These are phyloP conservation scores for Motacilla tschutschensis DNA, from an alignment of 2,113 vertebrate genomes.

Conservation along the genomic window DNA sequence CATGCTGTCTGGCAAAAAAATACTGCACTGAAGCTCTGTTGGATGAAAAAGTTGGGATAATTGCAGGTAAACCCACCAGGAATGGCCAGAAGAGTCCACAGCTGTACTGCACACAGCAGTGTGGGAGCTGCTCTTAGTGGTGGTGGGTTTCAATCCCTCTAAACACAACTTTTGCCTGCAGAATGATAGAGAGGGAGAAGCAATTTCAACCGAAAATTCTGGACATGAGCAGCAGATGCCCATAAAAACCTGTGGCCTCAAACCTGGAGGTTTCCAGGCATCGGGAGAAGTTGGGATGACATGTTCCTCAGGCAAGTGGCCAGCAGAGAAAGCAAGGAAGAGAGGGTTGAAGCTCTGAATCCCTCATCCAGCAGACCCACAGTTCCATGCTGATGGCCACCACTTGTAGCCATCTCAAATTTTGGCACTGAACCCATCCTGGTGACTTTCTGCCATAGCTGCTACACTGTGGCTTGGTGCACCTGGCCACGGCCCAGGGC, in stretches of 20 bases:
- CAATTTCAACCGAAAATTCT: background rate
- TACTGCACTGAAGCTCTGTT: background rate
- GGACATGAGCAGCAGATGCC: background rate
- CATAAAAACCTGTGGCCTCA: background rate
- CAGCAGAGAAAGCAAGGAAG: background rate
- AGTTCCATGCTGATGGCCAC: background rate
- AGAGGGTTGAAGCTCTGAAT: background rate
- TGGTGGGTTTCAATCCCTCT: background rate
- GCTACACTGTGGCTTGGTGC: no score
- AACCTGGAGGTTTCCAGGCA: background rate
- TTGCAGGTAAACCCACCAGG: background rate
- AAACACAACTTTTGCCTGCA: rapidly evolving
- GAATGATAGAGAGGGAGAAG: background rate
- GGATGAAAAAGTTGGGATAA: background rate
- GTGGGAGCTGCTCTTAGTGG: background rate
- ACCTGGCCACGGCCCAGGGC: no score
- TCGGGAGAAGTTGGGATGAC: background rate
- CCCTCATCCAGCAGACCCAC: background rate
- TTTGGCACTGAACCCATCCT: background rate
- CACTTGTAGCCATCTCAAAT: background rate
- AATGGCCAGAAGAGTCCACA: background rate
- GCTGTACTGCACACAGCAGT: background rate
- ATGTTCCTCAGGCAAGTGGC: background rate
- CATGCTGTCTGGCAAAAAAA: background rate
- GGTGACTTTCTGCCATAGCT: background rate